Base-by-base conservation (phyloP, 2,888 invertebrate species). In the Notodromas monacha region DNA sequence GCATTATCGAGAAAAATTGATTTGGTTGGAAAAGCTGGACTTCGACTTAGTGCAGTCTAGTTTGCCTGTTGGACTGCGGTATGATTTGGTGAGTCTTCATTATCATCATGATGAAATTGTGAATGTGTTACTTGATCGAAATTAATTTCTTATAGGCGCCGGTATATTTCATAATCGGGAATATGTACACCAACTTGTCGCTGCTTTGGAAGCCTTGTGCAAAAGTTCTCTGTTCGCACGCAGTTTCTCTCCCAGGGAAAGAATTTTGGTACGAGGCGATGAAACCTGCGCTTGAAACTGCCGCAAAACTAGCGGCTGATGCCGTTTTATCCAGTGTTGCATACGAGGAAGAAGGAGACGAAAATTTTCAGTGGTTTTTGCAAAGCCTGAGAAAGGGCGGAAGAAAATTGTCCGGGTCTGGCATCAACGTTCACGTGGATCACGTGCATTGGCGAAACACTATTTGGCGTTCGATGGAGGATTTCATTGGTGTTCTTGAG, bases 121-220 rank as follows among this genome's bases (percentile, higher is more conserved):
- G n/a, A n/a, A n/a, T n/a, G n/a, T n/a, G n/a, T n/a, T n/a, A n/a
- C n/a, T n/a, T n/a, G n/a, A n/a, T n/a, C n/a, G n/a, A n/a, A n/a
- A n/a, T n/a, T n/a, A n/a, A n/a, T n/a, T n/a, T n/a, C n/a, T n/a
- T 21, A 21, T 37, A 55, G 38, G 60, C 68, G 40, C 63, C 68
- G 0, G 44, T 89, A 12, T 57, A 65, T 35, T 77, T 70, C 41
- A 56, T 84, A 41, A 55, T 84, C 16, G 79, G 84, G 2, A 58
- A 45, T 34, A 52, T 84, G 30, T 73, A 70, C 46, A 56, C 70
- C 12, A 84, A 84, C 46, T 84, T 89, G 42, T 68, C 72, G 39
- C 52, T 77, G 10, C 46, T 89, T 1, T 86, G 86, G 86, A 67
- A 70, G 36, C 76, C 81, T 1, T 56, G 70, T 0, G 54, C 59